Conservation (phyloP, 2,888 invertebrate genomes). For the Orchesella flavescens region DNA sequence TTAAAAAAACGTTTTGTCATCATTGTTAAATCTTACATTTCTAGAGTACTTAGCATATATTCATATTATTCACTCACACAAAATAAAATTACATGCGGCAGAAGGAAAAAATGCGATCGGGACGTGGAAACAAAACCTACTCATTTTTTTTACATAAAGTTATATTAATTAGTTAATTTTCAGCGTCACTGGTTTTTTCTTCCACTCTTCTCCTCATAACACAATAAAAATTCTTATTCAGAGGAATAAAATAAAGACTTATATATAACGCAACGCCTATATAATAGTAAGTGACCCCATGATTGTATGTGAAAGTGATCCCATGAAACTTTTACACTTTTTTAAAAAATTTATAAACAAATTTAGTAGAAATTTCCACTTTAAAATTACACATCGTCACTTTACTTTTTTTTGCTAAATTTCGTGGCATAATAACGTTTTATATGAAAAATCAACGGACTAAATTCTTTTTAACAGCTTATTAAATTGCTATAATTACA, state of each 20-base stretch:
- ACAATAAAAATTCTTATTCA: background rate
- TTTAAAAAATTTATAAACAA: too few relatives aligned
- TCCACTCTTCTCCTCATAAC: background rate
- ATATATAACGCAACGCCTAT: too few relatives aligned
- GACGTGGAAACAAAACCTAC: background rate
- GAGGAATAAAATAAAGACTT: background rate
- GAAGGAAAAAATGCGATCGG: conserved; percentile 5
- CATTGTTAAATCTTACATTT: conserved; percentile 2
- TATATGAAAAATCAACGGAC: too few relatives aligned
- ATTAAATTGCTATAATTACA: too few relatives aligned
- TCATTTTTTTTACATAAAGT: background rate
- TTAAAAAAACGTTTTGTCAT: conserved; percentile 1
- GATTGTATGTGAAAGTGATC: too few relatives aligned
- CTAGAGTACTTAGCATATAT: background rate
- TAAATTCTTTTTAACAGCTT: too few relatives aligned
- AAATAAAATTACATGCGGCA: conserved; percentile 19
- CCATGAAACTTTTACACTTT: too few relatives aligned
- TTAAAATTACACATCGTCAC: too few relatives aligned
- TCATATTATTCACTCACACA: background rate
- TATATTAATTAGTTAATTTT: background rate
- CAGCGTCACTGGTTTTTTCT: conserved; percentile 16
- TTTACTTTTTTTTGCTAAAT: too few relatives aligned
- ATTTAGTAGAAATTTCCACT: too few relatives aligned
- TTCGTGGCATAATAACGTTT: too few relatives aligned
- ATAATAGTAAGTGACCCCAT: too few relatives aligned